Evolutionary conservation across 2,888 invertebrate genomes (phyloP), one percentile per base, ranked within the genome.

Genomic region (Drosophila eohydei): DNA sequence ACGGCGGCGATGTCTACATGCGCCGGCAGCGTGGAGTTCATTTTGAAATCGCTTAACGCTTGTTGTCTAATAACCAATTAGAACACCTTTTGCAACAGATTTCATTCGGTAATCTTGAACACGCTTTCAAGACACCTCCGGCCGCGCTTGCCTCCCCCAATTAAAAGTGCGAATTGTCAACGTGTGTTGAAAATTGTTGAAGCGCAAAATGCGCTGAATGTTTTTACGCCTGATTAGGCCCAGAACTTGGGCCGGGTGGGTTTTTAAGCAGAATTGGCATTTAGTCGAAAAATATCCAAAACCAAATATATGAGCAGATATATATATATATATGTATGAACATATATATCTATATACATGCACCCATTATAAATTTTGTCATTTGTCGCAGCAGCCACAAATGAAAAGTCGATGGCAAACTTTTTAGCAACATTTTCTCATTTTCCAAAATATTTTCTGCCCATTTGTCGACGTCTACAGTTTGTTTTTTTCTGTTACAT

Each of bases 81-180:
- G 69, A 69, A 30, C 9, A 14, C 41, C 63, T 34, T 48, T 57
- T 14, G 56, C 44, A 34, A 52, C 43, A 40, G 51, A 50, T 52
- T 44, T 57, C 41, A 32, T 56, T 50, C 55, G 50, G 60, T 71
- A 73, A 71, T 58, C 57, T 60, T 57, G 54, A 44, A 46, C 74
- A 74, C 11, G 80, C 81, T 80, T 66, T 21, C 28, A 14, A 46
- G 41, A 26, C 65, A 57, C 2, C 21, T 6, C 54, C n/a, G 9
- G 7, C 38, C 26, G 0, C 6, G 21, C 21, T 21, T 21, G 21
- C 2, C 6, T 16, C 8, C 2, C n/a, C 57, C 83, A 84, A 84
- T 86, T 87, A 87, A 81, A 83, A 86, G 65, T 74, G 79, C 63
- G 76, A 85, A 76, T 85, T 76, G 66, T 70, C 64, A 46, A 44